Conservation (phyloP, 2,888 invertebrate species). For the Volucella inanis region DNA sequence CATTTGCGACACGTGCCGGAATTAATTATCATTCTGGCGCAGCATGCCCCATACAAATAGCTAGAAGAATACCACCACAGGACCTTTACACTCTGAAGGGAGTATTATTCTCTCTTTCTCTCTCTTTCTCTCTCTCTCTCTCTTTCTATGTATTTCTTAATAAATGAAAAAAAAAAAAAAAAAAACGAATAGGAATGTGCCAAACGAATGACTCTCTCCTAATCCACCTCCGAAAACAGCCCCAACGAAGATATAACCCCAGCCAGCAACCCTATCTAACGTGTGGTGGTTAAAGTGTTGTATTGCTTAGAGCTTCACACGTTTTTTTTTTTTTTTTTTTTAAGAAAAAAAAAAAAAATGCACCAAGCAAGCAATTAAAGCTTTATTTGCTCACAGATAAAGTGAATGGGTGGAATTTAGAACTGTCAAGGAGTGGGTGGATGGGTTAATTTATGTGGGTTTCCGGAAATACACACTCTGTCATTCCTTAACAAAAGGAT, state of each 20-base stretch:
- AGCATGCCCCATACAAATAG: constrained; percentile 33
- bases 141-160: background rate
- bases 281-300: constrained; percentile 33
- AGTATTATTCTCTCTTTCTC: background rate
- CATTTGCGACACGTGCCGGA: constrained; percentile 52
- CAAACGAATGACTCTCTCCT: constrained; percentile 2
- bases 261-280: constrained; percentile 10
- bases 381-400: constrained; percentile 5
- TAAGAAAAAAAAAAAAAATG: background rate
- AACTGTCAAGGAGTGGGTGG: background rate
- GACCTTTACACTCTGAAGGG: constrained; percentile 33
- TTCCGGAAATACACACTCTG: too few species aligned
- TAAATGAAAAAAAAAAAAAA: background rate
- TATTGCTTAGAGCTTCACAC: constrained; percentile 40
- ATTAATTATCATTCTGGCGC: constrained; percentile 49
- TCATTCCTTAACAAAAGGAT: too few species aligned
- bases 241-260: background rate
- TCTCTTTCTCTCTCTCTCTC: background rate
- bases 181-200: background rate
- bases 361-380: constrained; percentile 16
- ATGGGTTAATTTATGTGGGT: too few species aligned
- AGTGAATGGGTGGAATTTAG: background rate
- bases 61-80: constrained; percentile 7
- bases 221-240: background rate
- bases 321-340: constrained; percentile 5